Base-by-base conservation (phyloP, 2,888 invertebrate species). In the Hetaerina titia region DNA sequence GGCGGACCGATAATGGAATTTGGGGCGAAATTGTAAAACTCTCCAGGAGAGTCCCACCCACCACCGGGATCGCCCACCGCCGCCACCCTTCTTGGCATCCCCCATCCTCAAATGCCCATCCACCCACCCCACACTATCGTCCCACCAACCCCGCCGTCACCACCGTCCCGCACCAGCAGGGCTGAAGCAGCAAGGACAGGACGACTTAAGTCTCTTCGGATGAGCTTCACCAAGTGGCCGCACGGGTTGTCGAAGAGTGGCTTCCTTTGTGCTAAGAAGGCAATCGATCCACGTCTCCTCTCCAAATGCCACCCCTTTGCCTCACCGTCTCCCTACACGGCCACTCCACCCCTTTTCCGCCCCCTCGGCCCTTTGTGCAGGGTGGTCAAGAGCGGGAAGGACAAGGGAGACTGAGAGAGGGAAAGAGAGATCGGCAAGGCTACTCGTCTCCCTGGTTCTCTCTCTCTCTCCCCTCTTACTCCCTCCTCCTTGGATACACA, bases 191-290 rank as follows among this genome's bases (percentile, higher is more conserved):
- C 90, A 60, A 90, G 90, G 90, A 90, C 90, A 90, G 90, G 90
- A 90, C 90, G 60, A 60, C 90, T 90, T 90, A 90, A 90, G 90
- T 60, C 90, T 60, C 60, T 90, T 63, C 90, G 90, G 90, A 90
- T 90, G 90, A 89, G 58, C 57, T 58, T 89, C 89, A 58, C 58
- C n/a, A 90, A 90, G 90, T 60, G 90, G 60, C 60, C 90, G 90
- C 90, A 8, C 25, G 60, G 58, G 90, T 58, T 63, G 90, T 60
- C 60, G 58, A 90, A 90, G 90, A 90, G 90, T 90, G 90, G 60
- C 60, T 90, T 90, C 58, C 58, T 90, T 90, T 90, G 90, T 90
- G 90, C 89, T 89, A 89, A 89, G 89, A 90, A 90, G 90, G 90
- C 90, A 90, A 90, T 90, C 90, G 90, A 90, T 90, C 60, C 90